Base-by-base conservation (phyloP, 2,797 vertebrate species). In the Lutjanus campechanus region DNA sequence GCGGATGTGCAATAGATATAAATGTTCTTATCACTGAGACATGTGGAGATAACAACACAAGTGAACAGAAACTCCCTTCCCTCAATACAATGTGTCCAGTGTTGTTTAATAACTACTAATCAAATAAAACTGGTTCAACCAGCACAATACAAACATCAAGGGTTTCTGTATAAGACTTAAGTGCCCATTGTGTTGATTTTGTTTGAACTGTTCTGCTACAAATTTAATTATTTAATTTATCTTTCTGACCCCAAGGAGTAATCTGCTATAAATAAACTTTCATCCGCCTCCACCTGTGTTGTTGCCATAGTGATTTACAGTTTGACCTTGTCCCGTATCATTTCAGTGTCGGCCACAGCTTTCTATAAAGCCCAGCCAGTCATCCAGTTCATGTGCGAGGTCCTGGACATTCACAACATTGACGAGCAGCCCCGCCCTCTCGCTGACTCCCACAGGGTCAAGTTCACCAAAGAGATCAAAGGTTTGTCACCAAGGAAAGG, bases 391-490 rank as follows among this genome's bases (percentile, higher is more conserved):
- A 99, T 99, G 98, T 99, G 98, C 92, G 98, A 99, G 95, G 97
- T 99, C 89, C 96, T 99, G 92, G 98, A 99, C 95, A 99, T 99
- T 91, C 98, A 99, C 95, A 99, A 99, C 94, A 99, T 99, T 68
- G 98, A 99, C 77, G 98, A 99, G 90, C 98, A 99, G 91, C 98
- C 98, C 3, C 96, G 98, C 76, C 97, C 98, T 70, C 96, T 99
- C 89, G 98, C 98, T 36, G 98, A 99, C 95, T 99, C 98, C 90
- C 98, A 99, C 94, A 95, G 98, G 89, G 98, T 99, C 95, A 99
- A 99, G 95, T 99, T 99, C 96, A 99, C 98, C 96, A 99, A 99
- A 97, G 98, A 99, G 96, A 99, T 99, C 95, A 99, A 98, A 97
- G 98, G 98, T 91, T 91, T 6, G 10, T 70, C 65, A 7, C 44